Evolutionary conservation across 2,888 invertebrate genomes (phyloP).

Genomic region (Apoderus coryli): DNA sequence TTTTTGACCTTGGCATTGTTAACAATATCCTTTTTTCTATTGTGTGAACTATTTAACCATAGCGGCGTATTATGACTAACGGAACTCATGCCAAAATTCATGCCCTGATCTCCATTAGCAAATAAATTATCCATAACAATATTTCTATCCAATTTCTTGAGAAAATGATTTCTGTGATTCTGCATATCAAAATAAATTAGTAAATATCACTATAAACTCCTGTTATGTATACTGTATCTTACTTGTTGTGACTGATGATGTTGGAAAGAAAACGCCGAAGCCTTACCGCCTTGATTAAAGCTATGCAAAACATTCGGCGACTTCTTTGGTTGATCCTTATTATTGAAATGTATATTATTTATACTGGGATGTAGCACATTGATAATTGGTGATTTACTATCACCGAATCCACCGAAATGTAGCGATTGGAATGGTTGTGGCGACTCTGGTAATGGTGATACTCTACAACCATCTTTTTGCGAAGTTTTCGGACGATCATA

Average conservation of each 20-base stretch:
- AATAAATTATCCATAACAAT: conserved; percentile 22
- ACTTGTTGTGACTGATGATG: too few relatives aligned
- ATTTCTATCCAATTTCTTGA: conserved; percentile 26
- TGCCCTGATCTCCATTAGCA: conserved; percentile 18
- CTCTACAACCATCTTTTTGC: conserved; percentile 8
- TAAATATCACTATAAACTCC: background rate
- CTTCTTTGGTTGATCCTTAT: conserved; percentile 21
- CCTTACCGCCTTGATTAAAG: conserved; percentile 19
- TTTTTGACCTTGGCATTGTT: conserved; percentile 15
- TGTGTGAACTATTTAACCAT: conserved; percentile 21
- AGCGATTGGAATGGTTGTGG: conserved; percentile 29
- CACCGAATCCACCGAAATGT: conserved; percentile 22
- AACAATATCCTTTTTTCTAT: conserved; percentile 19
- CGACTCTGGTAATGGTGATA: conserved; percentile 19
- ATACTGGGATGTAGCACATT: conserved; percentile 27
- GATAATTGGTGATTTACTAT: conserved; percentile 21
- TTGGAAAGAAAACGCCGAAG: too few relatives aligned
- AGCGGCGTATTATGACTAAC: conserved; percentile 11
- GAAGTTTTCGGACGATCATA: conserved; percentile 14
- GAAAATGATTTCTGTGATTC: too few relatives aligned
- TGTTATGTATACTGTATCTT: too few relatives aligned
- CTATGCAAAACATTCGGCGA: conserved; percentile 24
- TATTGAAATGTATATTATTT: conserved; percentile 30
- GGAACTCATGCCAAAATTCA: conserved; percentile 11
- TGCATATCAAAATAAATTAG: conserved; percentile 16